These are phyloP conservation scores for Urechis unicinctus DNA, from an alignment of 2,888 invertebrate species.

Conservation along the genomic window DNA sequence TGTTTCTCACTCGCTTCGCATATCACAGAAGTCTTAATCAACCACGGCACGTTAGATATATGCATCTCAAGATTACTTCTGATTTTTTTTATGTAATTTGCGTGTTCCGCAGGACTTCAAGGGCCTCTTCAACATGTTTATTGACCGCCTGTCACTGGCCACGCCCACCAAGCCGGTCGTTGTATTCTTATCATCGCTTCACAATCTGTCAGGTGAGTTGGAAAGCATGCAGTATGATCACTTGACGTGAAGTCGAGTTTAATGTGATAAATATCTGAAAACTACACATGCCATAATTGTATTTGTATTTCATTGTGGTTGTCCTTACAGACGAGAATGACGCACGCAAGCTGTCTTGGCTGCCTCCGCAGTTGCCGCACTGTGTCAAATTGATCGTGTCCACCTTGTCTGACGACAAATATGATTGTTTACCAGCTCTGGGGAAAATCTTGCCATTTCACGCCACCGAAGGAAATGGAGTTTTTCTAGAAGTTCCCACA, in stretches of 20 bases:
- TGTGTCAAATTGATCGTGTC: conserved; percentile 66
- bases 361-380: conserved; percentile 67
- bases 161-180: conserved; percentile 53
- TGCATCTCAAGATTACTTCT: not conserved
- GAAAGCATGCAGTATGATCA: too few species aligned
- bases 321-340: conserved; percentile 48
- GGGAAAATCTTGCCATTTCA: conserved; percentile 1
- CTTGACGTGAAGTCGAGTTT: too few species aligned
- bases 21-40: too few species aligned
- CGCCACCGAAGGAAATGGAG: not conserved
- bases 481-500: conserved; percentile 6
- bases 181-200: conserved; percentile 71
- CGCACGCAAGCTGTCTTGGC: conserved; percentile 65
- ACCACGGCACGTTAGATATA: too few species aligned
- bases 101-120: conserved; percentile 30
- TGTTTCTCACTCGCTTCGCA: too few species aligned
- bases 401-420: conserved; percentile 30
- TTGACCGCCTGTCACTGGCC: conserved; percentile 25
- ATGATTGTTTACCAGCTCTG: conserved; percentile 3
- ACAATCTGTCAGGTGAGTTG: conserved; percentile 54
- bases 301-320: not conserved
- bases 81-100: not conserved
- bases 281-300: not conserved
- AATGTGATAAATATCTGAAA: not conserved
- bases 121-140: conserved; percentile 39